A percentile compares a stretch with the other conserved stretches of the same genome.
Conservation (phyloP, 2,797 vertebrate genomes). For the Mastacembelus armatus region DNA sequence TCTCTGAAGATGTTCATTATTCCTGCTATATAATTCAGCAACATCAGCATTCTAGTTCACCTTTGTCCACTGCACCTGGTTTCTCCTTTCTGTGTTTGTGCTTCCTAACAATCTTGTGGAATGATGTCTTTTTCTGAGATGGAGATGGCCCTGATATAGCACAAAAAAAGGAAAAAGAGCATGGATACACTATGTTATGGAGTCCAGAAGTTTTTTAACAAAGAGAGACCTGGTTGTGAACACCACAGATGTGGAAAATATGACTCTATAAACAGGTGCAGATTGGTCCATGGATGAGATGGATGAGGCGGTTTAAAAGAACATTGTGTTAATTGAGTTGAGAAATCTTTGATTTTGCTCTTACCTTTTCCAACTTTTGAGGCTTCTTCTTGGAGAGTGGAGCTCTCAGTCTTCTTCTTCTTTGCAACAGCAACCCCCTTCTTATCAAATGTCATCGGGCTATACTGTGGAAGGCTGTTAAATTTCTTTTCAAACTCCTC, state of each 20-base stretch:
- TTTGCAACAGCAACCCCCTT: conserved; percentile 90
- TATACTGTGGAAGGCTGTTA: conserved; percentile 98
- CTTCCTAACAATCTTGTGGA: conserved; percentile 98
- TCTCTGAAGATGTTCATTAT: neutral
- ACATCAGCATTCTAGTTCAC: conserved; percentile 78
- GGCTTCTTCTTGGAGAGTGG: conserved; percentile 82
- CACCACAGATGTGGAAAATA: conserved; percentile 33
- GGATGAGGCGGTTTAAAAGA: conserved; percentile 53
- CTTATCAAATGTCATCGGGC: conserved; percentile 95
- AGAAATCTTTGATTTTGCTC: conserved; percentile 22
- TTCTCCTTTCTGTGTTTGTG: conserved; percentile 96
- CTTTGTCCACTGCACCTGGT: conserved; percentile 91
- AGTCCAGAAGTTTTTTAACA: conserved; percentile 64
- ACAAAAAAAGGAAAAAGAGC: conserved; percentile 72
- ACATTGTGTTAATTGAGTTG: conserved; percentile 26
- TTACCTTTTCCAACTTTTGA: conserved; percentile 91
- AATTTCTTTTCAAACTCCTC: conserved; percentile 99
- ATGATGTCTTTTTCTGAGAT: conserved; percentile 96
- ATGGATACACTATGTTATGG: conserved; percentile 78
- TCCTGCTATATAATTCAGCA: conserved; percentile 27
- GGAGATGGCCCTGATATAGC: conserved; percentile 92
- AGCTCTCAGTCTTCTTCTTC: conserved; percentile 89
- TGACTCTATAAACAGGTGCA: conserved; percentile 31
- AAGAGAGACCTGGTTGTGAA: conserved; percentile 46
- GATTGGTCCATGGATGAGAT: conserved; percentile 49